A percentile compares a stretch with the other conserved stretches of the same genome.
These are phyloP conservation scores for Drosophila parvula DNA, from an alignment of 1,140 invertebrate genomes.

Conservation along the genomic window DNA sequence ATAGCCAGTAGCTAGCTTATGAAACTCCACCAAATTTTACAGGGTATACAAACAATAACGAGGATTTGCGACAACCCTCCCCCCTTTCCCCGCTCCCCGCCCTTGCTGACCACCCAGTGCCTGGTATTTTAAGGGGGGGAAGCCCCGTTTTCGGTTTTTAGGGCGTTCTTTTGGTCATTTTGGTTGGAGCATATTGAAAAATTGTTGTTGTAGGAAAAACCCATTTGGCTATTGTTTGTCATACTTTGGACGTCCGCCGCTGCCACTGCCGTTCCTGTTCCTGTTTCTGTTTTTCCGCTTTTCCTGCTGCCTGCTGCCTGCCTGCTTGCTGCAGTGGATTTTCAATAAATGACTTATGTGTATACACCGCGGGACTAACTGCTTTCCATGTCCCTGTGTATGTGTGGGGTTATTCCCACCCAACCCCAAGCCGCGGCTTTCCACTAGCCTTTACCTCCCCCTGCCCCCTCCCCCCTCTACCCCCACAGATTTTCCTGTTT, in stretches of 20 bases:
- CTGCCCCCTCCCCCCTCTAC: too few species aligned
- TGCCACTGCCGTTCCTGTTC: slow-evolving; percentile 26
- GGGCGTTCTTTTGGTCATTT: slow-evolving; percentile 68
- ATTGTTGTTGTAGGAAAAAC: slow-evolving; percentile 80
- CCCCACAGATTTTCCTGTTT: neutral
- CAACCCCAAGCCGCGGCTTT: slow-evolving; percentile 1
- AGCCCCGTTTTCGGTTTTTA: slow-evolving; percentile 17
- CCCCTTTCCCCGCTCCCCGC: too few species aligned
- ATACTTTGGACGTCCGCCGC: slow-evolving; percentile 61
- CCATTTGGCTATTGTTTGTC: slow-evolving; percentile 81
- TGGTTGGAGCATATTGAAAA: slow-evolving; percentile 74
- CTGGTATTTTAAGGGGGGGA: slow-evolving; percentile 26
- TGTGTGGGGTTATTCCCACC: neutral
- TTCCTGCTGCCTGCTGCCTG: slow-evolving; percentile 26
- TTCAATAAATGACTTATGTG: slow-evolving; percentile 80
- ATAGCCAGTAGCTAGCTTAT: too few species aligned
- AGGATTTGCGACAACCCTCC: slow-evolving; percentile 8
- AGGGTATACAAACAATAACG: slow-evolving; percentile 35
- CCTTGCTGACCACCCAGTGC: slow-evolving; percentile 2
- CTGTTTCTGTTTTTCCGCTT: slow-evolving; percentile 39
- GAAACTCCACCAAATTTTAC: neutral
- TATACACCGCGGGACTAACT: slow-evolving; percentile 65
- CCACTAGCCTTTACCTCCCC: slow-evolving; percentile 3
- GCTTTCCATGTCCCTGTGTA: slow-evolving; percentile 46
- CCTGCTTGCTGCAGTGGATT: slow-evolving; percentile 65